These are phyloP conservation scores for Onychomys arenicola DNA, from an alignment of 2,797 vertebrate species.

Conservation along the genomic window DNA sequence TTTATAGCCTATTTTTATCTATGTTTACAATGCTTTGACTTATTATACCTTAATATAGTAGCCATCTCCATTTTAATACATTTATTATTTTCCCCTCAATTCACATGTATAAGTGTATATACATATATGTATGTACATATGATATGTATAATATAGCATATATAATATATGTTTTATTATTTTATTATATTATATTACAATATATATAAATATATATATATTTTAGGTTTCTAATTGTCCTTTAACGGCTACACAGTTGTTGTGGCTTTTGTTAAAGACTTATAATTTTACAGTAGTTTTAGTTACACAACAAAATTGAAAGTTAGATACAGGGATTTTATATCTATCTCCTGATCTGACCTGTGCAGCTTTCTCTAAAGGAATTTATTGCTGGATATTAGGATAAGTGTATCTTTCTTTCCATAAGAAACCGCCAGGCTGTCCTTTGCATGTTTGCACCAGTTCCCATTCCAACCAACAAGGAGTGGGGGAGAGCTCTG, in stretches of 20 bases:
- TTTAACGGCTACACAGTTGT: neutral
- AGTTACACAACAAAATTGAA: neutral
- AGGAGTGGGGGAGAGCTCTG: neutral
- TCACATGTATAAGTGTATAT: neutral
- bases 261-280: neutral
- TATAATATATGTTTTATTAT: too few species aligned
- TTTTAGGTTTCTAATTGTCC: neutral
- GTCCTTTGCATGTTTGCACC: neutral
- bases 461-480: neutral
- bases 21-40: neutral
- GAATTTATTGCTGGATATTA: neutral
- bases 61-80: neutral
- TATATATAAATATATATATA: neutral
- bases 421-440: neutral
- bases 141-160: neutral
- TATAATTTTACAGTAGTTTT: neutral
- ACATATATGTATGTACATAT: neutral
- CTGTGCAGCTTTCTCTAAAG: neutral
- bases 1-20: neutral
- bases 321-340: neutral
- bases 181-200: too few species aligned
- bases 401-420: neutral
- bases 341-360: neutral
- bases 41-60: neutral
- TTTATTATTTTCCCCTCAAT: neutral